Evolutionary conservation across 2,888 invertebrate genomes (phyloP), one percentile per base, ranked within the genome.

Genomic region (Pomacea canaliculata): DNA sequence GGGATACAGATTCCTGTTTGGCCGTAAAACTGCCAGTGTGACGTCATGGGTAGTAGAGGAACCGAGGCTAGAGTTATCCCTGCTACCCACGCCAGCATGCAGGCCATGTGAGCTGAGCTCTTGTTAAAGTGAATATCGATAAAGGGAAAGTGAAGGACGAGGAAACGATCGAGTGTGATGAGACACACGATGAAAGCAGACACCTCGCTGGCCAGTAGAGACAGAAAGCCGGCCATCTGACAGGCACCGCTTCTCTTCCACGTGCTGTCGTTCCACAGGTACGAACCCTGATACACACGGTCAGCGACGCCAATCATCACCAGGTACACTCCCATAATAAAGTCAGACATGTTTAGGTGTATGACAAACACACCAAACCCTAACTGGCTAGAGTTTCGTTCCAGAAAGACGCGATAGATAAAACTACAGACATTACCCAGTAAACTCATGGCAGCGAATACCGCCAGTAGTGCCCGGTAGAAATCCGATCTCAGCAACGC

Each of bases 161-260:
- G 91, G 82, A 93, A 92, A 19, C 94, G 92, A 86, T 94, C 94
- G 91, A 93, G 92, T 0, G 94, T 94, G 75, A 94, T 93, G 79
- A 94, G 83, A 0, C 93, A 92, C 16, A 94, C 90, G 72, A 93
- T 92, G 79, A 93, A 86, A 4, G 93, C 93, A 0, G 94, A 94
- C 7, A 93, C 93, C 86, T 94, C 93, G 77, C 93, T 93, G 76
- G 93, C 93, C 46, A 85, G n/a, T 9, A 83, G 79, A 0, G 84
- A 79, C 37, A 85, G 66, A 46, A 82, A 77, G 10, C 86, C 86
- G 5, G 85, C 83, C 71, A 84, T 3, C 46, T 80, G 76, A 73
- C 86, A 86, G 8, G 70, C 71, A 4, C 23, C 46, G n/a, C 84
- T 83, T 62, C 76, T 76, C 62, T 82, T 78, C 86, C 86, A 86